Percentiles rank a stretch among this genome's conserved stretches.
Evolutionary conservation across 2,797 vertebrate genomes (phyloP).

Genomic region (Eulemur rubriventer): DNA sequence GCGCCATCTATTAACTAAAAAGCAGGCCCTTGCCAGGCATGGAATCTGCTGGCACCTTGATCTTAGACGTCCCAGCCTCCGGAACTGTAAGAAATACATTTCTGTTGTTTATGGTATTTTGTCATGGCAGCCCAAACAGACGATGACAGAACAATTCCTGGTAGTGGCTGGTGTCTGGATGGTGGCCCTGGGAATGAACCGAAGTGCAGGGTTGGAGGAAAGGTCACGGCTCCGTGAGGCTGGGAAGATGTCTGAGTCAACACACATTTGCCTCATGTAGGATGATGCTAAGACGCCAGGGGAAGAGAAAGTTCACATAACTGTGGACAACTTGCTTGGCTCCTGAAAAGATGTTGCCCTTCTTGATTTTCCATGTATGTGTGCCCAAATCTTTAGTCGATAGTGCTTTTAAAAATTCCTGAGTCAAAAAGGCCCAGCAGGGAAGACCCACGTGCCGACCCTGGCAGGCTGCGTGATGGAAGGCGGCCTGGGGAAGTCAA

Average conservation of each 20-base stretch:
- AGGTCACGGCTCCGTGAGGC: neutral
- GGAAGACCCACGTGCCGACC: neutral
- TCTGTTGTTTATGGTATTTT: neutral
- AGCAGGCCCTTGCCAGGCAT: neutral
- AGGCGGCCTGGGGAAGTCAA: fast-evolving
- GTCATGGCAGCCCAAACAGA: no score
- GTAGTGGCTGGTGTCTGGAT: neutral
- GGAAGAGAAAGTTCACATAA: neutral
- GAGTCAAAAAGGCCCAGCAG: neutral
- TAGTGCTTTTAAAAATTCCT: neutral
- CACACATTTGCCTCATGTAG: neutral
- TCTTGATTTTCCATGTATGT: neutral
- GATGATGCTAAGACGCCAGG: neutral
- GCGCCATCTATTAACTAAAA: neutral
- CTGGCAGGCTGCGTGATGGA: neutral
- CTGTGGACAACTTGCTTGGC: neutral
- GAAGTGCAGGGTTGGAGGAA: neutral
- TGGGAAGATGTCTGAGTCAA: neutral
- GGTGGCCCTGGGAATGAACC: neutral
- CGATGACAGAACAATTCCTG: neutral
- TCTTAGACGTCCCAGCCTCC: neutral
- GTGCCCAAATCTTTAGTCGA: neutral
- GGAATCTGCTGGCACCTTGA: neutral
- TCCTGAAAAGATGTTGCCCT: neutral
- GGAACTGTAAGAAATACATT: neutral